A percentile compares a stretch with the other conserved stretches of the same genome.
phyloP scores from a whole-genome alignment of 2,797 vertebrate genomes.

The Chrysocyon brachyurus region DNA sequence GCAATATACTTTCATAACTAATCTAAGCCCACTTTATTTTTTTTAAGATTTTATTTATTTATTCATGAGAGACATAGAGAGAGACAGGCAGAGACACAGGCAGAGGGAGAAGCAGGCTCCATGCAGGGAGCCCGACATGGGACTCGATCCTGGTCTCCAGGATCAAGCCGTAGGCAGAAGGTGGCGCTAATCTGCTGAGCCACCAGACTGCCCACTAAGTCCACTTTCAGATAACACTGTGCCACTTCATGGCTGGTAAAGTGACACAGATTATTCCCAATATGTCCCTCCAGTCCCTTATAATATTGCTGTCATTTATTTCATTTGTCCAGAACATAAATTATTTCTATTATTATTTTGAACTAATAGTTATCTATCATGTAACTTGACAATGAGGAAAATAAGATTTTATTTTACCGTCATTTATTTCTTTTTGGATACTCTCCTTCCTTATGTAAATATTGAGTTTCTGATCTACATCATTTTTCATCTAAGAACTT shows the following conservation, averaged over 20 bases:
- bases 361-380: neutral
- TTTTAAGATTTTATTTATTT: too few relatives aligned
- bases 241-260: neutral
- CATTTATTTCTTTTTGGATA: neutral
- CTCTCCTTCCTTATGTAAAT: neutral
- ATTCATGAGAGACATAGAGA: too few relatives aligned
- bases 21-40: neutral
- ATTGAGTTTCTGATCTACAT: neutral
- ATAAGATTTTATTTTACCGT: neutral
- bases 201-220: neutral
- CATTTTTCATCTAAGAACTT: neutral
- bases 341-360: neutral
- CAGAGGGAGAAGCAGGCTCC: too few relatives aligned
- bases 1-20: neutral
- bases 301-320: neutral
- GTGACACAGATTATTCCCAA: neutral
- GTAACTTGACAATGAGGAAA: neutral
- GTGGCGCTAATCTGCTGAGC: too few relatives aligned
- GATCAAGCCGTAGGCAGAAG: too few relatives aligned
- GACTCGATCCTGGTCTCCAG: too few relatives aligned
- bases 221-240: neutral
- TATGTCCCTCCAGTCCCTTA: neutral
- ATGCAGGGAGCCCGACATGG: too few relatives aligned
- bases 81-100: too few relatives aligned
- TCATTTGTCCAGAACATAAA: neutral